Evolutionary conservation across 2,888 invertebrate genomes (phyloP), one percentile per base, ranked within the genome.

Genomic region (Choreutis nemorana): DNA sequence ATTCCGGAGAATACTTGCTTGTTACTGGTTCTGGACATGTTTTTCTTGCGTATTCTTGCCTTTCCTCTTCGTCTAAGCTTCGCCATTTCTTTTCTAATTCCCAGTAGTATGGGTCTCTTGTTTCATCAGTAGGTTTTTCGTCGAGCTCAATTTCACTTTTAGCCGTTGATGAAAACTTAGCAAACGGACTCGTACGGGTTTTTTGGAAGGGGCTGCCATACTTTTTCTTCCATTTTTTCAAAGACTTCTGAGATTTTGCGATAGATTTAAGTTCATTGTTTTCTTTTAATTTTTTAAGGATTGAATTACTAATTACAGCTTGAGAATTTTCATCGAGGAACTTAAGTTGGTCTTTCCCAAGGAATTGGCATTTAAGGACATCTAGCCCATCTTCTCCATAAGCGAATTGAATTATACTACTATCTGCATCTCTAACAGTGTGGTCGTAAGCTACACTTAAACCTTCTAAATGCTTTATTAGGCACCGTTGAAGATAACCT

Each of bases 401-500:
- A 10, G 89, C 81, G 64, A 93, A 96, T 81, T 96, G 98, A 29
- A 99, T 85, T 1, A 99, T 85, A 55, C 90, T 90, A 16, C 90
- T 89, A 62, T 99, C 98, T 34, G 91, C 89, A 58, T 99, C 98
- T 37, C 98, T 83, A 0, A 99, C 99, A 0, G 98, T 98, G 50
- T 90, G 80, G 62, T 99, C 99, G 58, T 99, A 98, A 31, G 87
- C 84, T 0, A 98, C 90, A 30, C 83, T 84, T n/a, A 99, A 65
- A 3, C 97, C 97, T 79, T 99, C 99, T 37, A 99, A 78, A 78
- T 98, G 97, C 66, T 99, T 99, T 33, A 99, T 92, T 5, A 99
- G 80, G 70, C 99, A 99, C 39, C 97, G 82, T 68, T 98, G 97
- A 31, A 99, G 80, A 64, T 99, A 99, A 44, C 99, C 99, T 45